These are phyloP conservation scores for Tragelaphus scriptus DNA, from an alignment of 2,113 vertebrate species.

Conservation along the genomic window DNA sequence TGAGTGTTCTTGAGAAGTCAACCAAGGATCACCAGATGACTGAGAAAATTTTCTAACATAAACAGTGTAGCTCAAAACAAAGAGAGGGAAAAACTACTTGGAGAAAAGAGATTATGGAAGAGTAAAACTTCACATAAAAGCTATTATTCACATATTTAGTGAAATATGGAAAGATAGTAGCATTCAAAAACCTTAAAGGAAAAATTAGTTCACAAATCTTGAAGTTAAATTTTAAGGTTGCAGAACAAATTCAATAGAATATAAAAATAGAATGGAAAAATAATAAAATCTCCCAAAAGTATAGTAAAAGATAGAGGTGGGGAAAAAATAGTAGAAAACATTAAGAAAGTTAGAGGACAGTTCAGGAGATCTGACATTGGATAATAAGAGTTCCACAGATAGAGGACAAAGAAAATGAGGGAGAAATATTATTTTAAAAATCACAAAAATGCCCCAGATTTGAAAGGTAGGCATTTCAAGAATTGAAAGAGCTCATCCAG, in stretches of 20 bases:
- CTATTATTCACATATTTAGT: not conserved
- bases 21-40: not conserved
- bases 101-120: not conserved
- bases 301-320: not conserved
- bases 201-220: not conserved
- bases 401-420: not conserved
- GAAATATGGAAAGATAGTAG: not conserved
- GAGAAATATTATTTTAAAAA: not conserved
- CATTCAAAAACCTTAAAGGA: not conserved
- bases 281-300: not conserved
- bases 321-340: not conserved
- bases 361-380: not conserved
- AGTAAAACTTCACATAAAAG: not conserved
- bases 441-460: not conserved
- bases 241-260: not conserved
- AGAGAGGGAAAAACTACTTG: not conserved
- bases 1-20: not conserved
- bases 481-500: not conserved
- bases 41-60: not conserved
- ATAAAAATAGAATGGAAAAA: not conserved
- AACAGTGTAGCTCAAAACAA: not conserved
- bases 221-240: not conserved
- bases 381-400: not conserved
- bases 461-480: not conserved
- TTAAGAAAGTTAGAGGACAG: not conserved